Percentiles rank a stretch among this genome's conserved stretches.
phyloP scores from a whole-genome alignment of 2,888 invertebrate genomes.

The Hydropsyche betteni region DNA sequence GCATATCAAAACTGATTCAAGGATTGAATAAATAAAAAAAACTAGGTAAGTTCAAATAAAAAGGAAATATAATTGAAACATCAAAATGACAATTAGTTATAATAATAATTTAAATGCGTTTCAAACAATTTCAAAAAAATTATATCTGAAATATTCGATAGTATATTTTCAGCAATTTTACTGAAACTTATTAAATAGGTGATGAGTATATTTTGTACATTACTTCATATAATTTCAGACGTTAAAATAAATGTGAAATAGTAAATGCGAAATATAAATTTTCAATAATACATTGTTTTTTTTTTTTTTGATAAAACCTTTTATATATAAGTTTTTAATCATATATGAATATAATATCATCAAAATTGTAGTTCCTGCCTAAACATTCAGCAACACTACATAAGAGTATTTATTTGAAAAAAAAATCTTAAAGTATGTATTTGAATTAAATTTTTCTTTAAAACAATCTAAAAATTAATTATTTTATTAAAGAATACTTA shows the following conservation, averaged over 20 bases:
- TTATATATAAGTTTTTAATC: constrained; percentile 50
- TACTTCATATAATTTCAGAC: constrained; percentile 13
- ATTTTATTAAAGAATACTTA: too few relatives aligned
- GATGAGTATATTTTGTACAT: constrained; percentile 23
- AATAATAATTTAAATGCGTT: too few relatives aligned
- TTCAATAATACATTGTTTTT: constrained; percentile 7
- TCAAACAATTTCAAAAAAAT: too few relatives aligned
- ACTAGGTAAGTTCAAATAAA: too few relatives aligned
- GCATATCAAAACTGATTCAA: too few relatives aligned
- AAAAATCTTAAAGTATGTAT: background rate
- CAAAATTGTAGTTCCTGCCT: constrained; percentile 43
- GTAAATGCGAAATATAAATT: background rate
- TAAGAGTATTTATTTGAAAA: constrained; percentile 35
- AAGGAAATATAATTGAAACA: too few relatives aligned
- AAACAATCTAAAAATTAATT: too few relatives aligned
- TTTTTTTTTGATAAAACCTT: background rate
- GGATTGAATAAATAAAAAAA: too few relatives aligned
- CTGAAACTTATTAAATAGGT: background rate
- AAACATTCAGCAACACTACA: constrained; percentile 49
- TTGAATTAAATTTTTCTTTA: background rate
- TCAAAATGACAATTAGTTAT: too few relatives aligned
- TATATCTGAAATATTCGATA: too few relatives aligned
- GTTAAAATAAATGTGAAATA: background rate
- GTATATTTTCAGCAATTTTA: background rate
- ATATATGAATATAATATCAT: constrained; percentile 52